Percentiles rank a stretch among this genome's conserved stretches.
These are phyloP conservation scores for Passer domesticus DNA, from an alignment of 2,113 vertebrate species.

Conservation along the genomic window DNA sequence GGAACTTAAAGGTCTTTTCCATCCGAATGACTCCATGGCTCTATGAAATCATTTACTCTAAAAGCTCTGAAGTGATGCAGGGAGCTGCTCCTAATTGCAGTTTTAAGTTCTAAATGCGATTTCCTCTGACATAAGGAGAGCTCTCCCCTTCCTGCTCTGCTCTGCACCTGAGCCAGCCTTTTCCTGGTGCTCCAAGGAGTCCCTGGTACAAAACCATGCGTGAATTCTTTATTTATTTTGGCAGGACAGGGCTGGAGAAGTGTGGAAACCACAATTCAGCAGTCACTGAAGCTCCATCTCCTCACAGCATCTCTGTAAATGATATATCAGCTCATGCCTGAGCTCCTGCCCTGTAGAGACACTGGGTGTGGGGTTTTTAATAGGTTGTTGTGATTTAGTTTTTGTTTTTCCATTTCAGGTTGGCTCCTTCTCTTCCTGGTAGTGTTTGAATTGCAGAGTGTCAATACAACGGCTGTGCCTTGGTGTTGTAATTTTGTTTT, in stretches of 20 bases:
- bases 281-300: background rate
- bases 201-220: background rate
- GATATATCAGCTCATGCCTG: background rate
- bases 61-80: background rate
- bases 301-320: background rate
- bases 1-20: background rate
- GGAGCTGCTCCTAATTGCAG: background rate
- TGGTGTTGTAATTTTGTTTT: background rate
- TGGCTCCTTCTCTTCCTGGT: background rate
- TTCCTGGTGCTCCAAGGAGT: background rate
- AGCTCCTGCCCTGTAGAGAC: background rate
- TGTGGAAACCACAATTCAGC: background rate
- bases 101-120: background rate
- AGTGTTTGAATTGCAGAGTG: background rate
- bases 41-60: background rate
- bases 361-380: rapidly evolving
- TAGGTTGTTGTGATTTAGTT: rapidly evolving
- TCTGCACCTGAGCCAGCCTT: background rate
- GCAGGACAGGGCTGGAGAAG: background rate
- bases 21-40: background rate
- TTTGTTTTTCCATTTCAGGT: background rate
- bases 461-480: background rate
- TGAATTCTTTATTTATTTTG: background rate
- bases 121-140: background rate
- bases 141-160: background rate